Evolutionary conservation across 2,888 invertebrate genomes (phyloP), one percentile per base, ranked within the genome.

Genomic region (Meiosimyza platycephala): DNA sequence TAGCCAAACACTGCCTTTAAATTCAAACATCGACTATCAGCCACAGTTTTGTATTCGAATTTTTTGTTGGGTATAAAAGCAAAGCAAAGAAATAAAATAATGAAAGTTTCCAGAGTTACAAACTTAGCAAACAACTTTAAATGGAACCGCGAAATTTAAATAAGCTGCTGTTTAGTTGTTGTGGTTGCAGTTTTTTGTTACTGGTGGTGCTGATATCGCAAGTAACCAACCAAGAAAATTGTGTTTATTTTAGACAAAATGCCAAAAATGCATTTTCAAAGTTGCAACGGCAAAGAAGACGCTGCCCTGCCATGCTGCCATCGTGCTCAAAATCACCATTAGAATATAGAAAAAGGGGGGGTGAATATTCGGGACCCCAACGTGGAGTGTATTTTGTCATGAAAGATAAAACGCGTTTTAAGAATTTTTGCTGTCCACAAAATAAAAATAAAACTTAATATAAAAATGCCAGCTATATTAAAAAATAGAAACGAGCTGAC

Each of bases 101-200:
- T 51, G 18, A 64, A 48, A 57, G 18, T 18, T 57, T 28, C 22
- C 9, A 18, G 33, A 60, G 60, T n/a, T 12, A 33, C 18, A 47
- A 48, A 50, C 63, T 63, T 11, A 63, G 69, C 52, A 59, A 51
- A 69, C 70, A 65, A 72, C n/a, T 78, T 79, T 79, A 81, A 81
- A 81, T 82, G 79, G 79, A 81, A 82, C 82, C 81, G 79, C 48
- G 47, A 55, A 67, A 67, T 57, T 67, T 57, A 22, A 64, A 64
- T 67, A 57, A 57, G 67, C 66, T 66, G 22, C 40, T 16, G 33
- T 22, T 22, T 22, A 22, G 11, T 16, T 57, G 40, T 40, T 40
- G 40, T 40, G 5, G 6, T 7, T 40, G 40, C 40, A 9, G 40
- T 40, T 40, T n/a, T 3, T 40, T 40, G 40, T 40, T 40, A 2